Evolutionary conservation across 2,888 invertebrate genomes (phyloP).

Genomic region (Clistopyga incitator): DNA sequence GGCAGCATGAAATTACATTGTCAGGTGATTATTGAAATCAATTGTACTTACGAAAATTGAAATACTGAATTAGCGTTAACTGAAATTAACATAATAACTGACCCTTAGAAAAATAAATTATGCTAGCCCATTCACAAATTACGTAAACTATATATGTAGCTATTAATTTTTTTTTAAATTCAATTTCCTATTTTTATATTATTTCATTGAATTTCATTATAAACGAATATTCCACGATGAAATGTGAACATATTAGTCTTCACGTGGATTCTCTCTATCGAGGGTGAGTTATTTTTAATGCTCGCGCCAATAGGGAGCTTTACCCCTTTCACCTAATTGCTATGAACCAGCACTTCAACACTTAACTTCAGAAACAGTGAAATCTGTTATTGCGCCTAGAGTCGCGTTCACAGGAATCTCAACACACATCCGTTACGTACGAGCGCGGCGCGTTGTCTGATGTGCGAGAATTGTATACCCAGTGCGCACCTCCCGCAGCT

Average conservation of each 20-base stretch:
- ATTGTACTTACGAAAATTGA: not conserved
- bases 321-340: not conserved
- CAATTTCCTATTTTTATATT: too few species aligned
- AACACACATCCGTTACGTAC: slow-evolving; percentile 9
- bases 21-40: not conserved
- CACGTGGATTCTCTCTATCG: too few species aligned
- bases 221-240: too few species aligned
- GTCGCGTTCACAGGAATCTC: not conserved
- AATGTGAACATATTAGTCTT: too few species aligned
- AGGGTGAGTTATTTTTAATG: not conserved
- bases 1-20: not conserved
- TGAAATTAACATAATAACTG: too few species aligned
- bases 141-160: too few species aligned
- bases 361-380: not conserved
- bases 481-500: not conserved
- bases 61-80: not conserved
- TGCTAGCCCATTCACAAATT: too few species aligned
- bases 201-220: too few species aligned
- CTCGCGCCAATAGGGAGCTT: not conserved
- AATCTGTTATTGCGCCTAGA: not conserved
- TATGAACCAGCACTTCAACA: not conserved
- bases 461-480: not conserved
- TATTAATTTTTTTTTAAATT: too few species aligned
- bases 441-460: slow-evolving; percentile 14
- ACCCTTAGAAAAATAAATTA: too few species aligned